A percentile compares a stretch with the other conserved stretches of the same genome.
Conservation (phyloP, 2,113 vertebrate species). For the Urocynchramus pylzowi region DNA sequence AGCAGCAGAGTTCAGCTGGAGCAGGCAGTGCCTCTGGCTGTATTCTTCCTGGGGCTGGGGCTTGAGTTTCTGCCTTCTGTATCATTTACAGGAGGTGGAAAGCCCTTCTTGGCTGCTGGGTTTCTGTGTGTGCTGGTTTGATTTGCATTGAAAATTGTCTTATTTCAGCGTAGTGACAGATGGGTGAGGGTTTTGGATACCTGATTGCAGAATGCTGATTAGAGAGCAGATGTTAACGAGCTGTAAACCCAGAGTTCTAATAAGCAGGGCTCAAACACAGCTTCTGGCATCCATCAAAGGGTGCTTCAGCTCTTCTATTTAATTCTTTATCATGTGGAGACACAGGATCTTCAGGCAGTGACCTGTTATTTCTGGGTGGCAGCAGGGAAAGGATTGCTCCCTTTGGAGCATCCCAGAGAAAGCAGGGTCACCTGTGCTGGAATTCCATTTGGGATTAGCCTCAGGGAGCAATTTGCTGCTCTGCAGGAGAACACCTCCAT, state of each 20-base stretch:
- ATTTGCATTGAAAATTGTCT: background rate
- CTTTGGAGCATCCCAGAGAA: background rate
- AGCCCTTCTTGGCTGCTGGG: background rate
- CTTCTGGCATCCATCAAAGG: background rate
- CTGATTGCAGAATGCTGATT: background rate
- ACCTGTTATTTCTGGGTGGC: background rate
- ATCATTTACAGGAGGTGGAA: background rate
- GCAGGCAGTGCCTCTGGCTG: background rate
- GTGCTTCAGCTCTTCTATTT: background rate
- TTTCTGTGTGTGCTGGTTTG: background rate
- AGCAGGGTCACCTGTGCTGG: background rate
- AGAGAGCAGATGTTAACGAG: background rate
- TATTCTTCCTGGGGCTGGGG: background rate
- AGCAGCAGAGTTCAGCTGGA: background rate
- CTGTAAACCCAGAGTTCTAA: background rate
- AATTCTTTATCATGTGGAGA: background rate
- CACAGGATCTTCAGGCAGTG: background rate
- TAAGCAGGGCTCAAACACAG: background rate
- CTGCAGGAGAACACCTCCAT: background rate
- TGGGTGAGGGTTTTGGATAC: background rate
- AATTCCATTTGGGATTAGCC: background rate
- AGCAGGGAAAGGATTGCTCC: background rate
- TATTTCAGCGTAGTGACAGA: background rate
- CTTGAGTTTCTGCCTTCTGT: slow-evolving; percentile 3
- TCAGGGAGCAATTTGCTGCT: background rate